Evolutionary conservation across 2,797 vertebrate species (phyloP).

Genomic region (Helicolenus hilgendorfi): DNA sequence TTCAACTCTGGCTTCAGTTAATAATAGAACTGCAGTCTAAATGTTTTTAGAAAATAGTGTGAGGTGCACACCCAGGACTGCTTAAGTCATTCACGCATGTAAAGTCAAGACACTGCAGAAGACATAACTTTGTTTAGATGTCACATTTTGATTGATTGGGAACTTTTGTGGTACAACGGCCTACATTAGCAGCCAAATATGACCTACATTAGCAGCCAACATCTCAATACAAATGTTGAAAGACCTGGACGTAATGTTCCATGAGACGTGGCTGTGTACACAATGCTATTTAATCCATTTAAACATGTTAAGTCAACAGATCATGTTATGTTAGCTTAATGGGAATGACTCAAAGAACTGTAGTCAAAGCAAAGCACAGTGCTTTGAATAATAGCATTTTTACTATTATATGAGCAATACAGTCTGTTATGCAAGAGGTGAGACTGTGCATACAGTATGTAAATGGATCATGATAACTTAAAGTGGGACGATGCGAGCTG

Average conservation of each 20-base stretch:
- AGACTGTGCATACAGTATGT: neutral
- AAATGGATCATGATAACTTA: conserved; percentile 4
- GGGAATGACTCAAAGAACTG: neutral
- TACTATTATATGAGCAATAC: neutral
- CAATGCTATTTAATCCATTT: conserved; percentile 29
- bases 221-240: conserved; percentile 4
- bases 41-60: neutral
- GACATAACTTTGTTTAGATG: conserved; percentile 6
- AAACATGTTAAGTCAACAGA: conserved; percentile 56
- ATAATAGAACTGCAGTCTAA: conserved; percentile 4
- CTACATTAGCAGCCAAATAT: conserved; percentile 1
- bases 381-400: conserved; percentile 1
- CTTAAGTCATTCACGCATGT: neutral
- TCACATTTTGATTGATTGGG: conserved; percentile 34
- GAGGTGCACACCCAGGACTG: neutral
- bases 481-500: conserved; percentile 10
- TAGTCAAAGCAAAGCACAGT: neutral
- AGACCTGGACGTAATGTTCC: conserved; percentile 28
- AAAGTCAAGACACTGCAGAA: conserved; percentile 30
- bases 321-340: conserved; percentile 11
- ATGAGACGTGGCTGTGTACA: conserved; percentile 21
- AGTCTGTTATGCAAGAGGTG: neutral
- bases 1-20: neutral
- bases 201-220: neutral
- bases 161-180: neutral